Evolutionary conservation across 1,140 invertebrate genomes (phyloP).

Genomic region (Triops longicaudatus): DNA sequence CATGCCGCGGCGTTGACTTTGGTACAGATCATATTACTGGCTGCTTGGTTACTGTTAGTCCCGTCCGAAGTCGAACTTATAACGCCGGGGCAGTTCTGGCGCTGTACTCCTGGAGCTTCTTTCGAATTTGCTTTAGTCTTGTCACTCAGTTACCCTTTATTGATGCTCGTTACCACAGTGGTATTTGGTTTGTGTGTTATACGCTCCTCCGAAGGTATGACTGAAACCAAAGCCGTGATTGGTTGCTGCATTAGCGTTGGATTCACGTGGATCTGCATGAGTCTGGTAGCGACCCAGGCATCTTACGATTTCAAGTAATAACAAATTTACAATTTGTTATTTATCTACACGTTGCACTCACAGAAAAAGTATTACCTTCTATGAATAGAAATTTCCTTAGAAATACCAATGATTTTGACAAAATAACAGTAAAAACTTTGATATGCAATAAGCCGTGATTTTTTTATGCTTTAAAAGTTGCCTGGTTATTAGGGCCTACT

Average conservation of each 20-base stretch:
- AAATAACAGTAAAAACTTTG: too few species aligned
- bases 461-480: too few species aligned
- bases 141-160: slow-evolving; percentile 42
- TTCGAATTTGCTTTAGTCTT: slow-evolving; percentile 44
- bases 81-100: slow-evolving; percentile 29
- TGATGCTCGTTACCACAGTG: slow-evolving; percentile 42
- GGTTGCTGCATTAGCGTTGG: slow-evolving; percentile 20
- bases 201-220: slow-evolving; percentile 32
- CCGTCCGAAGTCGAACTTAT: slow-evolving; percentile 36
- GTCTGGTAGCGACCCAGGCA: slow-evolving; percentile 24
- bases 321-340: too few species aligned
- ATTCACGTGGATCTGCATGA: slow-evolving; percentile 17
- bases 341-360: too few species aligned
- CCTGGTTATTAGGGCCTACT: too few species aligned
- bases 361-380: too few species aligned
- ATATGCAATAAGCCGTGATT: too few species aligned
- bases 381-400: too few species aligned
- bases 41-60: slow-evolving; percentile 43
- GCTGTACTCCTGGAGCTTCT: slow-evolving; percentile 37
- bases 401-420: not conserved
- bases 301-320: slow-evolving; percentile 9
- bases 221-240: slow-evolving; percentile 17
- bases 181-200: slow-evolving; percentile 41
- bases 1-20: slow-evolving; percentile 39
- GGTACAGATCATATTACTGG: slow-evolving; percentile 43